Conservation (phyloP, 2,113 vertebrate genomes). For the Petrocephalus microphthalmus region DNA sequence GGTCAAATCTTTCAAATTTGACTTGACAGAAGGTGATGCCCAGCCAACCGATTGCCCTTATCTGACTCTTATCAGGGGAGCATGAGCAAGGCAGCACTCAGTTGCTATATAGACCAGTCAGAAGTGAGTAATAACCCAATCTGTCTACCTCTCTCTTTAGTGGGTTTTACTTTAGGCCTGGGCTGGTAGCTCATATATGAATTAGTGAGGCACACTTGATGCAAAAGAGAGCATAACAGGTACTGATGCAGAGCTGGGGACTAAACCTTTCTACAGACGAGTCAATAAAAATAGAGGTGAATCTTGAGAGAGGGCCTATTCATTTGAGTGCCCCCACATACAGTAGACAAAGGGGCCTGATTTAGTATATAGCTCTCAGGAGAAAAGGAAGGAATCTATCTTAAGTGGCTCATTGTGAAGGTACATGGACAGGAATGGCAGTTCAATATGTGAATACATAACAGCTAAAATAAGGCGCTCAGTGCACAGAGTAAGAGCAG, state of each 20-base stretch:
- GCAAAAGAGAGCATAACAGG: conserved; percentile 23
- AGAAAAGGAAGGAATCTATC: conserved; percentile 6
- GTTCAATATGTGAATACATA: not conserved
- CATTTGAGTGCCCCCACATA: not conserved
- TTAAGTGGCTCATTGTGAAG: not conserved
- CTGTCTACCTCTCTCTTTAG: conserved; percentile 44
- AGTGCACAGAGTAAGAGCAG: not conserved
- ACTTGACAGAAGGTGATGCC: conserved; percentile 18
- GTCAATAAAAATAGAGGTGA: conserved; percentile 2
- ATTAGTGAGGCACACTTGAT: conserved; percentile 36
- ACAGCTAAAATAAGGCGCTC: not conserved
- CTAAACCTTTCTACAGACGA: not conserved
- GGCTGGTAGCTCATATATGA: conserved; percentile 35
- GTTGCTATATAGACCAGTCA: conserved; percentile 58
- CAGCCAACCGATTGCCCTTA: conserved; percentile 44
- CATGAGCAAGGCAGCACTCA: conserved; percentile 34
- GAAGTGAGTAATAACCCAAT: conserved; percentile 54
- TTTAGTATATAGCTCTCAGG: not conserved
- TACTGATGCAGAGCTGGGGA: not conserved
- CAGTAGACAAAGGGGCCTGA: not conserved
- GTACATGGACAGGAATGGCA: not conserved
- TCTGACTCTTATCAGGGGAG: conserved; percentile 51
- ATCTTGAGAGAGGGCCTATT: not conserved
- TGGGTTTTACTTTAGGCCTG: conserved; percentile 32
- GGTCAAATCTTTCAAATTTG: not conserved